Percentiles rank a stretch among this genome's conserved stretches.
Evolutionary conservation across 2,113 vertebrate species (phyloP).

Genomic region (Notothenia rossii): DNA sequence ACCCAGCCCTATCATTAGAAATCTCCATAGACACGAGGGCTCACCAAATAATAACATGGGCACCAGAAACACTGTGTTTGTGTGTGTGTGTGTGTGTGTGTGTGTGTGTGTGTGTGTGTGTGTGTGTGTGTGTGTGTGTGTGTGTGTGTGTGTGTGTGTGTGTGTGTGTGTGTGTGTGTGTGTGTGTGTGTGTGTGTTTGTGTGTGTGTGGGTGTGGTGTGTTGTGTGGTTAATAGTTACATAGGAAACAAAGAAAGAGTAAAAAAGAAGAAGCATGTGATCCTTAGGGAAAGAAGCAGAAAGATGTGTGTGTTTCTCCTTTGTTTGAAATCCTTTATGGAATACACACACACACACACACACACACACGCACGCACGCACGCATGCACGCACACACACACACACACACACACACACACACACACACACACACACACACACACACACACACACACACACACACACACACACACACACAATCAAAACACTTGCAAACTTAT

Average conservation of each 20-base stretch:
- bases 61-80: constrained; percentile 16
- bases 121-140: constrained; percentile 2
- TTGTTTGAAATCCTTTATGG: constrained; percentile 41
- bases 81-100: neutral
- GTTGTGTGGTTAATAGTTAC: no score
- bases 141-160: neutral
- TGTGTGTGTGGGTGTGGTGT: no score
- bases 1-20: constrained; percentile 72
- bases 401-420: constrained; percentile 8
- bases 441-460: neutral
- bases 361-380: no score
- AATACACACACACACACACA: neutral
- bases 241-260: no score
- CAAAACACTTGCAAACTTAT: neutral
- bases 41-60: constrained; percentile 61
- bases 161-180: no score
- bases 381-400: no score
- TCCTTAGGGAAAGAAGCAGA: constrained; percentile 17
- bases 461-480: neutral
- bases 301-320: constrained; percentile 35
- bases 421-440: constrained; percentile 17
- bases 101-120: neutral
- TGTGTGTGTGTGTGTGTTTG: no score
- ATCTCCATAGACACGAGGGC: constrained; percentile 64
- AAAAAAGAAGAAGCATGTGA: no score